Evolutionary conservation across 2,797 vertebrate genomes (phyloP).

Genomic region (Anolis apletophallus): DNA sequence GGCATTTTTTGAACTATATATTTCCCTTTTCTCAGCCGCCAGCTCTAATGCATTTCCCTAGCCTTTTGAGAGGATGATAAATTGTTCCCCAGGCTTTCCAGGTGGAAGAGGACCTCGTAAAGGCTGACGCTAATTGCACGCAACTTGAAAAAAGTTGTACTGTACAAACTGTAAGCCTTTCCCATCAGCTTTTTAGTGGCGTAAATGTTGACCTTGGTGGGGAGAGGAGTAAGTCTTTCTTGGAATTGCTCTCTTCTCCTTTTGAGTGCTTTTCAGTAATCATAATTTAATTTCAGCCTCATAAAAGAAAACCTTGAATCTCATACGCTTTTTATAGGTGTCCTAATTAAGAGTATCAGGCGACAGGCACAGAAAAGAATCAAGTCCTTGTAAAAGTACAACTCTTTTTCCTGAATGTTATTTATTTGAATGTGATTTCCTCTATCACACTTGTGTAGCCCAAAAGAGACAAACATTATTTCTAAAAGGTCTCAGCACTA

Average conservation of each 20-base stretch:
- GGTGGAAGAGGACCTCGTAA: background rate
- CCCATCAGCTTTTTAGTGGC: constrained; percentile 34
- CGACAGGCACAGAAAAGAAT: constrained; percentile 5
- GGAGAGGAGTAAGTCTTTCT: constrained; percentile 5
- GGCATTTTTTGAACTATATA: background rate
- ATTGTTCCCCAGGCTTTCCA: background rate
- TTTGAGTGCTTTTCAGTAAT: constrained; percentile 27
- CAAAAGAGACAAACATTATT: background rate
- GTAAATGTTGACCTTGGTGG: background rate
- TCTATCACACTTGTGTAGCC: background rate
- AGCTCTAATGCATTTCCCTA: background rate
- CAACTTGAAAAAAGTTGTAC: constrained; percentile 1
- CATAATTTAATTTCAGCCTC: constrained; percentile 30
- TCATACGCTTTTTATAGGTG: constrained; percentile 29
- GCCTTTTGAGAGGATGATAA: constrained; percentile 1
- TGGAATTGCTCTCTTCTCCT: constrained; percentile 14
- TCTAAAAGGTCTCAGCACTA: background rate
- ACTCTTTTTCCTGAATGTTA: too few species aligned
- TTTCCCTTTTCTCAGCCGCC: background rate
- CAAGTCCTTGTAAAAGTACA: too few species aligned
- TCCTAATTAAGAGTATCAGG: constrained; percentile 12
- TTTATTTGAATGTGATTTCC: too few species aligned
- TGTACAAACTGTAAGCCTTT: background rate
- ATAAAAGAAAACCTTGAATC: constrained; percentile 33
- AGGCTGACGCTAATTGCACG: background rate